Conservation (phyloP, 1,140 invertebrate genomes). For the Holcopasites calliopsidis region DNA sequence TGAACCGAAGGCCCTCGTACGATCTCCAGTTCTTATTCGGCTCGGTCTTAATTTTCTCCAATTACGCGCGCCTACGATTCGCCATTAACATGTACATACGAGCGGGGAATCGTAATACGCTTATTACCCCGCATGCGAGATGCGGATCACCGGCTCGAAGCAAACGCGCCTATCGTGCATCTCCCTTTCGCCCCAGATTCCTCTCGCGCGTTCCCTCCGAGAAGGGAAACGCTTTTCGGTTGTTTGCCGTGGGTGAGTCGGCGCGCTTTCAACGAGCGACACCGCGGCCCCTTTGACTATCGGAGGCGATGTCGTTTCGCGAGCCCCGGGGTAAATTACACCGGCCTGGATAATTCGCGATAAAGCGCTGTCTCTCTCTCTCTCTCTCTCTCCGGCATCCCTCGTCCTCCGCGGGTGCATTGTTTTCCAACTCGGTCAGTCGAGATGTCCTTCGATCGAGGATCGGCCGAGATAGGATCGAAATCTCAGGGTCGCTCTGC, state of each 20-base stretch:
- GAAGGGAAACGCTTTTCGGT: background rate
- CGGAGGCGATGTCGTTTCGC: constrained; percentile 62
- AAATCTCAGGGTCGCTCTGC: constrained; percentile 65
- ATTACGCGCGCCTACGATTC: constrained; percentile 43
- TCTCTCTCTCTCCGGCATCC: constrained; percentile 27
- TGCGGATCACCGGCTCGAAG: background rate
- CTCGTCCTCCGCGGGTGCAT: constrained; percentile 43
- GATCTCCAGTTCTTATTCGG: constrained; percentile 24
- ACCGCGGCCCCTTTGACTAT: constrained; percentile 39
- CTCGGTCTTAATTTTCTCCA: constrained; percentile 36
- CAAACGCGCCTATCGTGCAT: background rate
- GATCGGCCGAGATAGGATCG: constrained; percentile 64
- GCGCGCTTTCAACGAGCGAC: background rate
- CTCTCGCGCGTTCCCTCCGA: background rate
- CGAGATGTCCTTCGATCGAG: constrained; percentile 70
- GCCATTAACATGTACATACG: constrained; percentile 14
- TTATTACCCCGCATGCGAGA: constrained; percentile 8
- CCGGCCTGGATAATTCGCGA: constrained; percentile 59
- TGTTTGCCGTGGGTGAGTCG: background rate
- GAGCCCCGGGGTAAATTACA: constrained; percentile 66
- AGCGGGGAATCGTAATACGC: constrained; percentile 2
- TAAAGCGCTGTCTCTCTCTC: constrained; percentile 39
- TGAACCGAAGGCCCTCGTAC: constrained; percentile 30
- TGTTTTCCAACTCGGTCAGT: constrained; percentile 71
- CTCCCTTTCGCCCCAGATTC: background rate